Evolutionary conservation across 2,797 vertebrate species (phyloP).

Genomic region (Heliangelus exortis): DNA sequence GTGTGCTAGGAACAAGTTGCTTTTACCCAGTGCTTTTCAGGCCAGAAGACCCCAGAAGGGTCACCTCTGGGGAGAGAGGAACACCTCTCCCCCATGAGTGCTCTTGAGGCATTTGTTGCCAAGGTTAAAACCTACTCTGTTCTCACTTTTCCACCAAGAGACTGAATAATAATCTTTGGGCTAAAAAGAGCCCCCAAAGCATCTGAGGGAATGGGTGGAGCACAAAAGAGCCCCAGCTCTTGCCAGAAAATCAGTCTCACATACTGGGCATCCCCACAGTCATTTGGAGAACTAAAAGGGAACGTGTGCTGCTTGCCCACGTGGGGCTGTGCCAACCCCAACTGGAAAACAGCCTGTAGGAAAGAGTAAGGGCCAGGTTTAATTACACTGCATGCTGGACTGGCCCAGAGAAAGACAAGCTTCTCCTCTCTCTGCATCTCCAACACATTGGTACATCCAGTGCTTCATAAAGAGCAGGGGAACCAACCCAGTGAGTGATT

Average conservation of each 20-base stretch:
- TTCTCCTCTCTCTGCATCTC: not conserved
- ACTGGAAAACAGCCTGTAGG: slow-evolving; percentile 29
- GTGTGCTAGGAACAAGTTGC: not conserved
- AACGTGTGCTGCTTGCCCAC: slow-evolving; percentile 61
- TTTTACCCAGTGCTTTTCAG: not conserved
- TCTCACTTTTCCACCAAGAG: slow-evolving; percentile 16
- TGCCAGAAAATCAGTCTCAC: slow-evolving; percentile 60
- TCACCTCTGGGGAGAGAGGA: not conserved
- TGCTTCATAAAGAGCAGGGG: slow-evolving; percentile 33
- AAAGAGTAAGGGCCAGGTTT: slow-evolving; percentile 43
- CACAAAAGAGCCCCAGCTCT: not conserved
- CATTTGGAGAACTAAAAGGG: slow-evolving; percentile 48
- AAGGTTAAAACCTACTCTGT: not conserved
- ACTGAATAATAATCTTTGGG: not conserved
- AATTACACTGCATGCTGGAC: slow-evolving; percentile 8
- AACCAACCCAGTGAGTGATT: not conserved
- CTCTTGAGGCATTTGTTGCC: not conserved
- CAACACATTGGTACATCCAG: not conserved
- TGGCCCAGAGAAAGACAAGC: not conserved
- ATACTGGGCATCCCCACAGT: slow-evolving; percentile 21
- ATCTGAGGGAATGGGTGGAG: not conserved
- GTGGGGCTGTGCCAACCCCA: not conserved
- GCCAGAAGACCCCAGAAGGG: not conserved
- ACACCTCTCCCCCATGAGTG: not conserved
- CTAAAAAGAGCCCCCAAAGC: slow-evolving; percentile 8